Conservation (phyloP, 2,888 invertebrate genomes). For the Hylaea fasciaria region DNA sequence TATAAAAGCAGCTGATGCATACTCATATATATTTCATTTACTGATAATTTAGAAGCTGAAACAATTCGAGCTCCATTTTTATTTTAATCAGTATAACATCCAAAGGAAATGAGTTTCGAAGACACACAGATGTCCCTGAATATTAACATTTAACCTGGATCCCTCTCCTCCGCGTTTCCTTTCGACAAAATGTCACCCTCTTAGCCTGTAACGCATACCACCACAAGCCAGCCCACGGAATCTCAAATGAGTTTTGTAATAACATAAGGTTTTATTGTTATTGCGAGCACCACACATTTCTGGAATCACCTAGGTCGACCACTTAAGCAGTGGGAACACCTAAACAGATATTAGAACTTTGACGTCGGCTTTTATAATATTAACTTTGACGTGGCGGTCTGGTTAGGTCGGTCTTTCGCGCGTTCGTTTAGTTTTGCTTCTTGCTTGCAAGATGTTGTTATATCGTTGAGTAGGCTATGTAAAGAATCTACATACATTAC, state of each 20-base stretch:
- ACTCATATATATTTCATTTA: no score
- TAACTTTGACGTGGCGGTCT: background rate
- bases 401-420: background rate
- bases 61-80: no score
- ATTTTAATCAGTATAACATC: no score
- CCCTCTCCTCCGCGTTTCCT: background rate
- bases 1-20: no score
- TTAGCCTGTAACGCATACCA: background rate
- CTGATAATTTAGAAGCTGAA: no score
- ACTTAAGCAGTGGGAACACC: constrained; percentile 3
- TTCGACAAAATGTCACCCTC: background rate
- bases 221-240: constrained; percentile 16
- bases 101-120: no score
- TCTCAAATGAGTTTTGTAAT: constrained; percentile 24
- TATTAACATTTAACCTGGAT: background rate
- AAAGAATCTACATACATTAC: no score
- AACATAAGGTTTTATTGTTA: constrained; percentile 28
- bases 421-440: no score
- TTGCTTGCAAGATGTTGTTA: no score
- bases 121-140: no score
- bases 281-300: constrained; percentile 20
- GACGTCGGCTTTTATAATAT: background rate
- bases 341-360: constrained; percentile 3
- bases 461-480: no score
- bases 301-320: constrained; percentile 13